A percentile compares a stretch with the other conserved stretches of the same genome.
Evolutionary conservation across 2,797 vertebrate genomes (phyloP).

Genomic region (Rhinichthys osculus): DNA sequence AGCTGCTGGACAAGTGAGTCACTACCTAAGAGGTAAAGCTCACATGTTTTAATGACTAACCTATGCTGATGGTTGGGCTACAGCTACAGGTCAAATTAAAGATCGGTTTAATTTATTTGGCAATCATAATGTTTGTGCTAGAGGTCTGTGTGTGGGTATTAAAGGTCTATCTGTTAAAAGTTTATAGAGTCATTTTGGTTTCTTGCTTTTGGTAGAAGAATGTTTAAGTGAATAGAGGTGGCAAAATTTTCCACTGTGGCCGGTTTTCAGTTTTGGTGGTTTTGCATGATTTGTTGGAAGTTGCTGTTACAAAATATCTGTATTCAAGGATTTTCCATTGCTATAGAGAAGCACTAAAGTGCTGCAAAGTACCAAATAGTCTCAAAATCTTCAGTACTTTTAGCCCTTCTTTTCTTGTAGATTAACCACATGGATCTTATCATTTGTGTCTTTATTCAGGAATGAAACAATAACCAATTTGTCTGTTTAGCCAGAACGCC

Average conservation of each 20-base stretch:
- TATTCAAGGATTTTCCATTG: not conserved
- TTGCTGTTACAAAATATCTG: slow-evolving; percentile 1
- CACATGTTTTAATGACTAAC: slow-evolving; percentile 64
- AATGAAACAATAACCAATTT: slow-evolving; percentile 5
- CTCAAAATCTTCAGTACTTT: not conserved
- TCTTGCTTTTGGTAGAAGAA: slow-evolving; percentile 22
- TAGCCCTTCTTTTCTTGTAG: not conserved
- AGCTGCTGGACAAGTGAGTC: slow-evolving; percentile 59
- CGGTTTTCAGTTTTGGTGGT: slow-evolving; percentile 24
- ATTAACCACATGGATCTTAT: not conserved
- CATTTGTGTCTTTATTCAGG: not conserved
- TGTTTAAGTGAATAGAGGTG: slow-evolving; percentile 23
- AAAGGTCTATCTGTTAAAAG: slow-evolving; percentile 39
- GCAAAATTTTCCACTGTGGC: slow-evolving; percentile 41
- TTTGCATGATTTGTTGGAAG: slow-evolving; percentile 21
- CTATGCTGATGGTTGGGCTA: slow-evolving; percentile 46
- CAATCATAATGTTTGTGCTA: slow-evolving; percentile 40
- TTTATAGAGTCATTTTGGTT: slow-evolving; percentile 50
- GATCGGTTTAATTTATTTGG: slow-evolving; percentile 65
- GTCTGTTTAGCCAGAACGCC: slow-evolving; percentile 10
- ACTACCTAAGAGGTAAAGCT: slow-evolving; percentile 57
- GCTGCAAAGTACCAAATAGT: not conserved
- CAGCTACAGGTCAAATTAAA: slow-evolving; percentile 64
- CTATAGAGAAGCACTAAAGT: not conserved
- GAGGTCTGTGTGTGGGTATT: slow-evolving; percentile 9